Conservation (phyloP, 2,113 vertebrate genomes). For the Eulemur rufifrons region DNA sequence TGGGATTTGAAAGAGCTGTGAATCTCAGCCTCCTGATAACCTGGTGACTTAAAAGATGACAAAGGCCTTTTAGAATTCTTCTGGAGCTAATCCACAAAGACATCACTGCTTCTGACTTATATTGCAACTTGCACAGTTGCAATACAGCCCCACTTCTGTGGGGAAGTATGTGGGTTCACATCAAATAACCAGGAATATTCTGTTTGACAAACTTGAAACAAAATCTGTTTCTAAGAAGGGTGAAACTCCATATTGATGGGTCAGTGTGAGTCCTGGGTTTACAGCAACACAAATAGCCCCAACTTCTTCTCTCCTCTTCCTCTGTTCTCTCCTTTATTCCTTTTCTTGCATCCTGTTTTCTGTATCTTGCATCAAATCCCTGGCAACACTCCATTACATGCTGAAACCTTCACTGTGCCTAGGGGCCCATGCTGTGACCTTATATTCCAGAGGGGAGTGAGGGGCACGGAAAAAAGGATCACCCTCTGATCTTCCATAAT, state of each 20-base stretch:
- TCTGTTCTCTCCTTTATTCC: not conserved
- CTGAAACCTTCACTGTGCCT: not conserved
- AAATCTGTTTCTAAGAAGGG: not conserved
- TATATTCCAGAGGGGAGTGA: not conserved
- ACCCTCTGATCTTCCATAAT: not conserved
- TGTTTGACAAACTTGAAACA: not conserved
- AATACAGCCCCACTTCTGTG: not conserved
- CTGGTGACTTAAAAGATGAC: not conserved
- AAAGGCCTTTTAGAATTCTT: not conserved
- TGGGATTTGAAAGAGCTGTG: not conserved
- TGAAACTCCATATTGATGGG: not conserved
- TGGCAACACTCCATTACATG: not conserved
- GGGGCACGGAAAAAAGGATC: not conserved
- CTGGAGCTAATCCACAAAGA: not conserved
- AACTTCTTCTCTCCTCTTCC: not conserved
- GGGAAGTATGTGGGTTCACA: not conserved
- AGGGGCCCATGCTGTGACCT: not conserved
- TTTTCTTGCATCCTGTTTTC: not conserved
- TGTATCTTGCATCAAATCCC: not conserved
- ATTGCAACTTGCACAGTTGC: not conserved
- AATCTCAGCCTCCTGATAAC: not conserved
- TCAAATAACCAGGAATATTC: not conserved
- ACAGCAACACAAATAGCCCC: fast-evolving
- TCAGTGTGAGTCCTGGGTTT: not conserved
- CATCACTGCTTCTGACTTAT: not conserved